A percentile compares a stretch with the other conserved stretches of the same genome.
These are phyloP conservation scores for Callyntrura sp. DNA, from an alignment of 2,888 invertebrate genomes.

Conservation along the genomic window DNA sequence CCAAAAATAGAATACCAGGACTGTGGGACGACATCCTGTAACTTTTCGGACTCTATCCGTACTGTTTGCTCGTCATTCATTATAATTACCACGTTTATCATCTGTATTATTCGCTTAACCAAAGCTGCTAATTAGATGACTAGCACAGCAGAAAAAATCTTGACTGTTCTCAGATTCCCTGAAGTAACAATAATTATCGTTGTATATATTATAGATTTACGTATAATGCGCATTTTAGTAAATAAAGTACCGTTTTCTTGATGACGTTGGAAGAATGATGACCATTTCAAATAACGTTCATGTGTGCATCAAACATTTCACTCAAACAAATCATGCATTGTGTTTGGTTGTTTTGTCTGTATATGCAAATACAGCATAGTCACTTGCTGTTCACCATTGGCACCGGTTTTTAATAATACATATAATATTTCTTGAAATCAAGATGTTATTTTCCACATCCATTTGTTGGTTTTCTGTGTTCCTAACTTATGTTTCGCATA, in stretches of 20 bases:
- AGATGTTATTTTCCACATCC: neutral
- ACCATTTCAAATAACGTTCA: too few relatives aligned
- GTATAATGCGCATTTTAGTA: slow-evolving; percentile 21
- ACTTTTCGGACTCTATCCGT: neutral
- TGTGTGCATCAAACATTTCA: too few relatives aligned
- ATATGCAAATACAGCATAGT: neutral
- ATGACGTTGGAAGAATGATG: neutral
- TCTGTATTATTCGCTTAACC: neutral
- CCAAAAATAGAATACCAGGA: slow-evolving; percentile 81
- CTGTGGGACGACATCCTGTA: slow-evolving; percentile 76
- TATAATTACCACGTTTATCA: neutral
- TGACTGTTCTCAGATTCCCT: neutral
- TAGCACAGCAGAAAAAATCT: neutral
- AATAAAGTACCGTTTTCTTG: slow-evolving; percentile 40
- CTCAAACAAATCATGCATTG: too few relatives aligned
- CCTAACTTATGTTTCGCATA: too few relatives aligned
- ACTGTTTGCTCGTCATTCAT: neutral
- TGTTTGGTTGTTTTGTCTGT: neutral
- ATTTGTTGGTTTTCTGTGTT: neutral
- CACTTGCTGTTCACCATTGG: neutral
- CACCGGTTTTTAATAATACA: too few relatives aligned
- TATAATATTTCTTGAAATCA: neutral
- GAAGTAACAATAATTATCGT: slow-evolving; percentile 37
- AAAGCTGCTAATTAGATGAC: slow-evolving; percentile 13
- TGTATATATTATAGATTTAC: slow-evolving; percentile 7